Conservation (phyloP, 2,113 vertebrate species). For the Poeciliopsis retropinna region DNA sequence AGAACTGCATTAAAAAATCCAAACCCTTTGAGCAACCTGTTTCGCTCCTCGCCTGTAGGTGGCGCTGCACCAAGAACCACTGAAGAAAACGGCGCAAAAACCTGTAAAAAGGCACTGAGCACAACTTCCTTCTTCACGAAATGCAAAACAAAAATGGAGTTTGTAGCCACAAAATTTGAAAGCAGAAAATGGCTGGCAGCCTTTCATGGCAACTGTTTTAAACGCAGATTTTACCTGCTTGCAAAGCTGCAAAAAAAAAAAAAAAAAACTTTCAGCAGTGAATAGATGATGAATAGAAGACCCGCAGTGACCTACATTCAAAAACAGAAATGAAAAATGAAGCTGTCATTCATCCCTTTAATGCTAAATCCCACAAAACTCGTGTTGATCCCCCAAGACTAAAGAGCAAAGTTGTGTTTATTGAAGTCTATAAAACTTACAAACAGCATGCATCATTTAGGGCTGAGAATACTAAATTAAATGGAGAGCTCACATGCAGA, state of each 20-base stretch:
- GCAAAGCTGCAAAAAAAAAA: neutral
- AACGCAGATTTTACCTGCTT: neutral
- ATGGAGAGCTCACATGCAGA: conserved; percentile 12
- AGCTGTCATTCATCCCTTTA: conserved; percentile 21
- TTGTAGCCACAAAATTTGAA: too few species aligned
- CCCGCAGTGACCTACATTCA: neutral
- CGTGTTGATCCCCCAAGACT: conserved; percentile 16
- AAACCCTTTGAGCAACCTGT: too few species aligned
- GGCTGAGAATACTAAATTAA: conserved; percentile 11
- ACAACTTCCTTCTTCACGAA: too few species aligned
- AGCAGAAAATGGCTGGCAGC: too few species aligned
- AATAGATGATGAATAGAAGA: too few species aligned
- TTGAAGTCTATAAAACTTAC: conserved; percentile 29
- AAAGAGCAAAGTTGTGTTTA: conserved; percentile 31
- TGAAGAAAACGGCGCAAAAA: too few species aligned
- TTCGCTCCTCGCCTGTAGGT: too few species aligned
- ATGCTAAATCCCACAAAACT: conserved; percentile 1
- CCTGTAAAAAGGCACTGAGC: too few species aligned
- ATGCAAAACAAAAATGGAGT: too few species aligned
- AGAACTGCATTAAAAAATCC: too few species aligned
- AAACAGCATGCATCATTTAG: conserved; percentile 20
- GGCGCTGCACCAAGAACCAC: too few species aligned
- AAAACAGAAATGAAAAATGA: neutral
- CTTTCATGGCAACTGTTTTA: too few species aligned
- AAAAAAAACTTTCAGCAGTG: neutral